Conservation (phyloP, 2,888 invertebrate genomes). For the Dicyrtomina minuta region DNA sequence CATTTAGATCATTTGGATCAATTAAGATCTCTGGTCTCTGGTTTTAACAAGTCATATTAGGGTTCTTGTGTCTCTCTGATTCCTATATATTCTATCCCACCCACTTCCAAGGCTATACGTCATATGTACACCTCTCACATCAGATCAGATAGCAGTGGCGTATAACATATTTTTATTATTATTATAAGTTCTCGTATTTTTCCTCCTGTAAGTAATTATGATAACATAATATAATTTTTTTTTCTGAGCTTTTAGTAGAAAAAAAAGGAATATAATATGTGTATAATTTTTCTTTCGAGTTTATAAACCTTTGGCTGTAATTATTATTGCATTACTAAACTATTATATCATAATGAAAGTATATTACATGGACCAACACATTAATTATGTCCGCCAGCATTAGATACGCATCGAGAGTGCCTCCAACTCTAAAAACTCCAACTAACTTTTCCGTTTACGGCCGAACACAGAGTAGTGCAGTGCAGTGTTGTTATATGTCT, state of each 20-base stretch:
- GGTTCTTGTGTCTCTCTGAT: background rate
- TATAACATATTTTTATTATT: too few relatives aligned
- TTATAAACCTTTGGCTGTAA: slow-evolving; percentile 24
- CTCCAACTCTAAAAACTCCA: background rate
- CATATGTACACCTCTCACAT: background rate
- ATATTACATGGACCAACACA: slow-evolving; percentile 9
- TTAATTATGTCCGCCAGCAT: slow-evolving; percentile 27
- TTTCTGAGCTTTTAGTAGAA: background rate
- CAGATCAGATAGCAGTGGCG: too few relatives aligned
- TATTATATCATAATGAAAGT: slow-evolving; percentile 29
- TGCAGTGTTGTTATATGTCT: too few relatives aligned
- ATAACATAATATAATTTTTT: slow-evolving; percentile 27
- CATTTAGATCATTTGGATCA: slow-evolving; percentile 33
- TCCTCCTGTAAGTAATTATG: slow-evolving; percentile 5
- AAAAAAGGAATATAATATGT: slow-evolving; percentile 7
- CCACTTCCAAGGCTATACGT: slow-evolving; percentile 17
- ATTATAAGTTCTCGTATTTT: too few relatives aligned
- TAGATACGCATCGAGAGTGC: background rate
- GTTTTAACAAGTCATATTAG: slow-evolving; percentile 24
- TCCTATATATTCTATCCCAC: slow-evolving; percentile 8
- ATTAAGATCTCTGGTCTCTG: slow-evolving; percentile 21
- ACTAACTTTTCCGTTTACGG: too few relatives aligned
- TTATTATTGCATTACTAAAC: slow-evolving; percentile 28
- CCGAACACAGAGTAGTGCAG: too few relatives aligned
- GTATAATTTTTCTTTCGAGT: too few relatives aligned